Conservation (phyloP, 2,113 vertebrate species). For the Dermatemys mawii region DNA sequence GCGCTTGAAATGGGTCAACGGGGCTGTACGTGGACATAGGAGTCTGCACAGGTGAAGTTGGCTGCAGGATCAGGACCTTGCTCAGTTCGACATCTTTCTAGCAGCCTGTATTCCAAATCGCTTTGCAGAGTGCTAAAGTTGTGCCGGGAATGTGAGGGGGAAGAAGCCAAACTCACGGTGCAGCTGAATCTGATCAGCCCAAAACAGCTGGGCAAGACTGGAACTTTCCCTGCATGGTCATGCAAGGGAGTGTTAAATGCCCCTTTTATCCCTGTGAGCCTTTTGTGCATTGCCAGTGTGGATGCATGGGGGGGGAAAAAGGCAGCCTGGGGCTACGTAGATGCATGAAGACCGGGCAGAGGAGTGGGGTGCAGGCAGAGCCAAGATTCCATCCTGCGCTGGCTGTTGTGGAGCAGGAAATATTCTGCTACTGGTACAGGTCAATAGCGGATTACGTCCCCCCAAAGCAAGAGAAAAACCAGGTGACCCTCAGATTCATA, state of each 20-base stretch:
- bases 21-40: no score
- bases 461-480: no score
- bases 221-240: not conserved
- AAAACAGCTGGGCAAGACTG: not conserved
- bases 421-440: no score
- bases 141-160: not conserved
- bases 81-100: not conserved
- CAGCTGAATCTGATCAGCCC: not conserved
- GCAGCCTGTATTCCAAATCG: not conserved
- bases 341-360: not conserved
- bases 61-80: no score
- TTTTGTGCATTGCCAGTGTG: not conserved
- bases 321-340: not conserved
- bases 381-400: not conserved
- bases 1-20: no score
- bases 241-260: not conserved
- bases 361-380: not conserved
- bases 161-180: not conserved
- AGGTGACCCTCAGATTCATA: no score
- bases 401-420: not conserved
- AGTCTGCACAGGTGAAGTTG: no score
- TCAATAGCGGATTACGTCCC: no score
- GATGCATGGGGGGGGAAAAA: not conserved
- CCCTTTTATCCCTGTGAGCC: not conserved
- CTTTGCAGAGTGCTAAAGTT: not conserved